Evolutionary conservation across 2,888 invertebrate species (phyloP).

Genomic region (Tenodera sinensis): DNA sequence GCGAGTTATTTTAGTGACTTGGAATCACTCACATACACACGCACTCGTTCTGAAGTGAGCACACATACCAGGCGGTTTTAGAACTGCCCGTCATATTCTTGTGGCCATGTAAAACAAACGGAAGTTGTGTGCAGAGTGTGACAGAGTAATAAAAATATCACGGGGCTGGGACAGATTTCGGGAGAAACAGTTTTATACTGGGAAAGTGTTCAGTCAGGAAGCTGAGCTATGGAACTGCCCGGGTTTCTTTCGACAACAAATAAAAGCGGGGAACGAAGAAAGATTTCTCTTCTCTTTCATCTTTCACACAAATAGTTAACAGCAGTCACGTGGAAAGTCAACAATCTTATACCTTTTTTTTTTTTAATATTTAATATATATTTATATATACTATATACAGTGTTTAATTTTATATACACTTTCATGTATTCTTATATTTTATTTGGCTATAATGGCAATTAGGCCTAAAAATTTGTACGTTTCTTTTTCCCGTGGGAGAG

Average conservation of each 20-base stretch:
- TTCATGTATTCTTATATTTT: slow-evolving; percentile 17
- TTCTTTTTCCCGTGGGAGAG: slow-evolving; percentile 35
- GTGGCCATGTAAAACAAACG: background rate
- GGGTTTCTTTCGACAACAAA: background rate
- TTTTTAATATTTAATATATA: slow-evolving; percentile 33
- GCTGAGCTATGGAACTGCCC: background rate
- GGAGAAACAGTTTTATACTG: background rate
- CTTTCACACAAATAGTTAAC: slow-evolving; percentile 38
- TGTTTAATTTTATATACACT: slow-evolving; percentile 19
- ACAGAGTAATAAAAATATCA: background rate
- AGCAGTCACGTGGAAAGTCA: slow-evolving; percentile 43
- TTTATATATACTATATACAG: slow-evolving; percentile 24
- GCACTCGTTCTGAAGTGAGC: background rate
- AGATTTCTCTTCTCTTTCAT: background rate
- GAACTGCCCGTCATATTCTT: background rate
- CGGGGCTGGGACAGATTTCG: background rate
- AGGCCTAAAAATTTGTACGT: slow-evolving; percentile 47
- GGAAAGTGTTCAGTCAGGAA: background rate
- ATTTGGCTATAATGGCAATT: slow-evolving; percentile 34
- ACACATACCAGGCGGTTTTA: slow-evolving; percentile 1
- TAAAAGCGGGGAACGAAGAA: background rate
- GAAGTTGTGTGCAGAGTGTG: background rate
- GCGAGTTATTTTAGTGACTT: slow-evolving; percentile 33
- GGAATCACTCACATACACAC: background rate
- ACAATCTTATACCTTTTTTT: slow-evolving; percentile 40